Base-by-base conservation (phyloP, 2,888 invertebrate genomes). In the Choristoneura rosaceana region DNA sequence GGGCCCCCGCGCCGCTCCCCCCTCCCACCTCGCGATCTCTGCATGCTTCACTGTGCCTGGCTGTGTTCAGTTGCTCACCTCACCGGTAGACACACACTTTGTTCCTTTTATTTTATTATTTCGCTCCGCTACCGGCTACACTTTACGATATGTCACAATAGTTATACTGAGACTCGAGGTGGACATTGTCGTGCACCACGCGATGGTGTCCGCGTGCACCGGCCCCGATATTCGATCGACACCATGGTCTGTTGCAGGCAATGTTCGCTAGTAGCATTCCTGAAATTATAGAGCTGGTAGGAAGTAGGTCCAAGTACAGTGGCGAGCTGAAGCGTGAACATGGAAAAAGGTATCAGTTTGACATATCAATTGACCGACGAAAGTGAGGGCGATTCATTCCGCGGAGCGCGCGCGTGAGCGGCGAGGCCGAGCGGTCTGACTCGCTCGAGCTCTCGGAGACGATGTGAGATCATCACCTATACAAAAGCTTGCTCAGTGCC, bases 251-350 rank as follows among this genome's bases (percentile, higher is more conserved):
- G 96, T 96, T 97, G 95, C 97, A 99, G 99, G 99, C 99, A 96
- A 98, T 99, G 97, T 99, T 99, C 97, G 99, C 99, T 96, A 99
- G 98, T 97, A 99, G 98, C 97, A 98, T 99, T 95, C 99, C 99
- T 95, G 99, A 99, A 97, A 99, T 99, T 96, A 99, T 98, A 96
- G 99, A 99, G 96, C 98, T 99, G 96, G 98, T 99, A 96, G 99
- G 99, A 95, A 98, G 98, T 96, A 97, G 99, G 95, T 98, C 99
- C 96, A 99, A 99, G 96, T 99, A 99, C 96, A 98, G 98, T 95
- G 99, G 99, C 95, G 98, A 98, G 95, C 99, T 98, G 96, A 99
- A 99, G 96, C 98, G 98, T 95, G 99, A 99, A 96, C 98, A 98
- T 94, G 99, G 99, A 96, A 98, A 99, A 97, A 98, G 99, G 99